Percentiles rank a stretch among this genome's conserved stretches.
phyloP scores from a whole-genome alignment of 35 echinoderm and acorn worm species.

The Holothuria glaberrima region DNA sequence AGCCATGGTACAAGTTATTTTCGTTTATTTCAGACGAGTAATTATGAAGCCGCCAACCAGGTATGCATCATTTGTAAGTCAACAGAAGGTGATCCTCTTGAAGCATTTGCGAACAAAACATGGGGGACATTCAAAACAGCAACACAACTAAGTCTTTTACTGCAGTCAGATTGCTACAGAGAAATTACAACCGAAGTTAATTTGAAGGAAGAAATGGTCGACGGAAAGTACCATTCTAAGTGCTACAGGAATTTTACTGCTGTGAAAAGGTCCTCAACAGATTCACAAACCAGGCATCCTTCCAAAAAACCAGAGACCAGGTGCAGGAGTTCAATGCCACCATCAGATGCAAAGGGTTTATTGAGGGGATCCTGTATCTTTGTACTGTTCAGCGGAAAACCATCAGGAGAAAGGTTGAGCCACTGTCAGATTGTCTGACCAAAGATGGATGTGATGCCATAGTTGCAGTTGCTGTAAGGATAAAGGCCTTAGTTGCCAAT shows the following conservation, averaged over 20 bases:
- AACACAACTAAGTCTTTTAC: slow-evolving; percentile 21
- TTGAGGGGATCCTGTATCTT: slow-evolving; percentile 57
- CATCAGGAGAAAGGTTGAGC: slow-evolving; percentile 51
- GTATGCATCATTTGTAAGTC: slow-evolving; percentile 61
- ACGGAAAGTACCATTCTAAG: slow-evolving; percentile 47
- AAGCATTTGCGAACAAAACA: slow-evolving; percentile 23
- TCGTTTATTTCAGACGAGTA: too few species aligned
- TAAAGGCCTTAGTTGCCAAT: slow-evolving; percentile 54
- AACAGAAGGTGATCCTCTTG: background rate
- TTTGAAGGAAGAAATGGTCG: slow-evolving; percentile 30
- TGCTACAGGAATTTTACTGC: slow-evolving; percentile 45
- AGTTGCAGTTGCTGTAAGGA: slow-evolving; percentile 50
- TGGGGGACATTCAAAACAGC: slow-evolving; percentile 36
- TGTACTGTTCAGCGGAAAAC: slow-evolving; percentile 56
- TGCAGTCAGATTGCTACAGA: slow-evolving; percentile 48
- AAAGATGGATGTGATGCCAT: slow-evolving; percentile 61
- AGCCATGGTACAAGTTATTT: too few species aligned
- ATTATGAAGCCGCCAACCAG: too few species aligned
- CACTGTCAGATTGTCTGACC: slow-evolving; percentile 67
- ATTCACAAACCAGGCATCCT: background rate
- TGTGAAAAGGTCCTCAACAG: slow-evolving; percentile 42
- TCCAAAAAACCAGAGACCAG: slow-evolving; percentile 41
- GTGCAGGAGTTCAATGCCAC: slow-evolving; percentile 6
- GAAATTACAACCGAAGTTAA: slow-evolving; percentile 43
- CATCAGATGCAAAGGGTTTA: slow-evolving; percentile 51